Conservation (phyloP, 2,888 invertebrate species). For the Rhamphomyia laevipes region DNA sequence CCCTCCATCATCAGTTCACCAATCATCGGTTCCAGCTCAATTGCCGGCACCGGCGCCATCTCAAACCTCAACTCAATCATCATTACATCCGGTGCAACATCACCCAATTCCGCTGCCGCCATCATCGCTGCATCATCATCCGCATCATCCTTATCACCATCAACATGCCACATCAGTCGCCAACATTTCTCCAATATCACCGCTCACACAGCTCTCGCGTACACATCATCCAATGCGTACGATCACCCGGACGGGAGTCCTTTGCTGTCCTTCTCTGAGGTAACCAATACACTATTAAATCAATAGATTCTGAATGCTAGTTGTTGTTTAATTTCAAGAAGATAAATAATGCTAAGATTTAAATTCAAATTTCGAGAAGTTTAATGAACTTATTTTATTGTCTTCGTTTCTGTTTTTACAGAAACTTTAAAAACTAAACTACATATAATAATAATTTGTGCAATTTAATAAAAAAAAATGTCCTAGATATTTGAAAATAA, state of each 20-base stretch:
- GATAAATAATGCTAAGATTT: too few relatives aligned
- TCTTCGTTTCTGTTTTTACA: too few relatives aligned
- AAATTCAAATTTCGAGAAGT: too few relatives aligned
- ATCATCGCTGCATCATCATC: constrained; percentile 22
- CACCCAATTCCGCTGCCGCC: constrained; percentile 17
- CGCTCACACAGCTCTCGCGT: constrained; percentile 36
- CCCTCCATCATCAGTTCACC: neutral
- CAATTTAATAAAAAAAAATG: too few relatives aligned
- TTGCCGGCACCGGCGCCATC: neutral
- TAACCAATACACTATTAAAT: constrained; percentile 62
- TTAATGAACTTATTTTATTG: too few relatives aligned
- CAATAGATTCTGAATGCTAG: constrained; percentile 40
- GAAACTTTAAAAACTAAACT: too few relatives aligned
- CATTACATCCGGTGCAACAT: constrained; percentile 16
- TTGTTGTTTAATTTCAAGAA: too few relatives aligned
- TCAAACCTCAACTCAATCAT: constrained; percentile 8
- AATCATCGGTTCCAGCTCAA: neutral
- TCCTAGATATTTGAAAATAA: too few relatives aligned
- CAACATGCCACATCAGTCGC: constrained; percentile 27
- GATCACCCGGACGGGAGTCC: constrained; percentile 52
- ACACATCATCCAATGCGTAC: constrained; percentile 41
- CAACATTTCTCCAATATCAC: constrained; percentile 38
- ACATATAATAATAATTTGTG: too few relatives aligned
- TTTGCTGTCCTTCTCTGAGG: constrained; percentile 65
- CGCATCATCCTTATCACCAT: constrained; percentile 23